These are phyloP conservation scores for Saccostrea glomerata DNA, from an alignment of 1,140 invertebrate genomes.

Conservation along the genomic window DNA sequence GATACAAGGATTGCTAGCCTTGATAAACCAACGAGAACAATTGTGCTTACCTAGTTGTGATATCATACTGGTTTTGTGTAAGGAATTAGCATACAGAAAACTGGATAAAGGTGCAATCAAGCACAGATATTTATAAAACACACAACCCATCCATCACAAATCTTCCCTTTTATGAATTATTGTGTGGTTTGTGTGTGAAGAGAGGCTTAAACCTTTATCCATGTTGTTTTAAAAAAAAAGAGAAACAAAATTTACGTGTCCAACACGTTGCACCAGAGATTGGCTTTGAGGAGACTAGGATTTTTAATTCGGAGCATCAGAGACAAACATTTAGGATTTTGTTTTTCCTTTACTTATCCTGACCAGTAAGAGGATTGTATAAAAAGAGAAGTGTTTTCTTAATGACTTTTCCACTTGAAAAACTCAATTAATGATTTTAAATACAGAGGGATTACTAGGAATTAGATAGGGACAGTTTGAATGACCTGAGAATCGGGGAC, in stretches of 20 bases:
- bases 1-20: conserved; percentile 4
- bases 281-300: neutral
- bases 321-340: neutral
- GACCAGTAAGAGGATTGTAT: neutral
- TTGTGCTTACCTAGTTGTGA: conserved; percentile 12
- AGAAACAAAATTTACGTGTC: neutral
- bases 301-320: neutral
- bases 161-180: conserved; percentile 31
- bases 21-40: conserved; percentile 8
- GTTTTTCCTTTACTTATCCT: neutral
- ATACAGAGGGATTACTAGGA: conserved; percentile 3
- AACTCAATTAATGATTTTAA: conserved; percentile 20
- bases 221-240: conserved; percentile 22
- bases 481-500: neutral
- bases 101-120: conserved; percentile 26
- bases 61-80: neutral
- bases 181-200: conserved; percentile 17
- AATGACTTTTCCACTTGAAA: neutral
- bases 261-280: neutral
- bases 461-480: neutral
- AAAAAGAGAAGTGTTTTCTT: neutral
- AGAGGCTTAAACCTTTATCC: neutral
- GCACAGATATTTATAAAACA: conserved; percentile 30
- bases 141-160: conserved; percentile 15
- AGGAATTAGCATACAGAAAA: conserved; percentile 1